These are phyloP conservation scores for Vanacampus margaritifer DNA, from an alignment of 2,113 vertebrate genomes.

Conservation along the genomic window DNA sequence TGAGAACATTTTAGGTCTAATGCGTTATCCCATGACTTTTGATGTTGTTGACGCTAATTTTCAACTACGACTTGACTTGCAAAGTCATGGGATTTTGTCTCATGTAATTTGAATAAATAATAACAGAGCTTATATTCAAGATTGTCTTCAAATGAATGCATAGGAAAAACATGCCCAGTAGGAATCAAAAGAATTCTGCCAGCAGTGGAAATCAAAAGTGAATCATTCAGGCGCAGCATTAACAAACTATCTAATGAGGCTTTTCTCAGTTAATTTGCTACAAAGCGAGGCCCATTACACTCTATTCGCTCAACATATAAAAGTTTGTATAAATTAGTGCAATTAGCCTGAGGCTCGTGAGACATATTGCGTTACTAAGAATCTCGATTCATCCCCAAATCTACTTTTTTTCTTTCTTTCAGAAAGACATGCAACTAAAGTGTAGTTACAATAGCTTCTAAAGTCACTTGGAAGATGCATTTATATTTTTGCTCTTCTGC, in stretches of 20 bases:
- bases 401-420: conserved; percentile 49
- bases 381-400: conserved; percentile 60
- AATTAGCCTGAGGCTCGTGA: conserved; percentile 72
- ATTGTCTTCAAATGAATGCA: conserved; percentile 53
- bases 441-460: neutral
- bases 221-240: conserved; percentile 3
- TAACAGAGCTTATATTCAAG: conserved; percentile 16
- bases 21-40: neutral
- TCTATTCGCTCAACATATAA: conserved; percentile 65
- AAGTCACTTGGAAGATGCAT: conserved; percentile 13
- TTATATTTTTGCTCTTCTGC: conserved; percentile 29
- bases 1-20: neutral
- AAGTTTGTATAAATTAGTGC: conserved; percentile 71
- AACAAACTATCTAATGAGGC: conserved; percentile 49
- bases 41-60: conserved; percentile 16
- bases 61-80: conserved; percentile 42
- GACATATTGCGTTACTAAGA: conserved; percentile 63
- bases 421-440: conserved; percentile 50
- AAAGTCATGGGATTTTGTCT: neutral
- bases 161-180: conserved; percentile 31
- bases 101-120: conserved; percentile 1
- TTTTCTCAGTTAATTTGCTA: conserved; percentile 36
- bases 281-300: conserved; percentile 46
- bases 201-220: conserved; percentile 3
- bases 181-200: conserved; percentile 22